phyloP scores from a whole-genome alignment of 2,797 vertebrate species.

The Discoglossus pictus region DNA sequence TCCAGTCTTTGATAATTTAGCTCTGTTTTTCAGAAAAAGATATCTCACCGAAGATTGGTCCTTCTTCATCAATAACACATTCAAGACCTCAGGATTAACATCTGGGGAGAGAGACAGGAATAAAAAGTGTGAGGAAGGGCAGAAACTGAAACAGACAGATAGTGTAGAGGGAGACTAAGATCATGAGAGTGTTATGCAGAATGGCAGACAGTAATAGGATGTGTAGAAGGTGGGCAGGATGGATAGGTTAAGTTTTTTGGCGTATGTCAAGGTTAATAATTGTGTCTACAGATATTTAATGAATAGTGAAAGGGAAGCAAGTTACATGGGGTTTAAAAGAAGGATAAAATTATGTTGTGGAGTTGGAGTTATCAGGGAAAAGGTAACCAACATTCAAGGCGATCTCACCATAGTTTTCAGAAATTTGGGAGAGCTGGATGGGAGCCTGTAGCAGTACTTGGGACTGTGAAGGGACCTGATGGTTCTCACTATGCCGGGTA shows the following conservation, averaged over 20 bases:
- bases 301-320: no score
- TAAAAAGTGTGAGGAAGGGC: slow-evolving; percentile 42
- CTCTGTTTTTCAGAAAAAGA: no score
- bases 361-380: no score
- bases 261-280: no score
- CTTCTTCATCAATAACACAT: slow-evolving; percentile 83
- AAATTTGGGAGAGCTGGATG: slow-evolving; percentile 85
- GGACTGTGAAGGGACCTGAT: slow-evolving; percentile 54
- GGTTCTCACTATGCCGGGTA: slow-evolving; percentile 19
- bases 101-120: slow-evolving; percentile 56
- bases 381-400: neutral
- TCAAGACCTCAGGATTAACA: slow-evolving; percentile 57
- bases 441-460: slow-evolving; percentile 86
- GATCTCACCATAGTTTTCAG: slow-evolving; percentile 76
- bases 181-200: neutral
- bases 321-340: no score
- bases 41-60: slow-evolving; percentile 82
- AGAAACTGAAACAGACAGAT: neutral
- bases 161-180: neutral
- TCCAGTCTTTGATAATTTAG: no score
- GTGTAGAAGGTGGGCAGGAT: no score
- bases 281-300: no score
- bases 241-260: no score
- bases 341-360: neutral
- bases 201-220: neutral